Evolutionary conservation across 2,888 invertebrate species (phyloP), one percentile per base, ranked within the genome.

Genomic region (Lasioglossum malachurum): DNA sequence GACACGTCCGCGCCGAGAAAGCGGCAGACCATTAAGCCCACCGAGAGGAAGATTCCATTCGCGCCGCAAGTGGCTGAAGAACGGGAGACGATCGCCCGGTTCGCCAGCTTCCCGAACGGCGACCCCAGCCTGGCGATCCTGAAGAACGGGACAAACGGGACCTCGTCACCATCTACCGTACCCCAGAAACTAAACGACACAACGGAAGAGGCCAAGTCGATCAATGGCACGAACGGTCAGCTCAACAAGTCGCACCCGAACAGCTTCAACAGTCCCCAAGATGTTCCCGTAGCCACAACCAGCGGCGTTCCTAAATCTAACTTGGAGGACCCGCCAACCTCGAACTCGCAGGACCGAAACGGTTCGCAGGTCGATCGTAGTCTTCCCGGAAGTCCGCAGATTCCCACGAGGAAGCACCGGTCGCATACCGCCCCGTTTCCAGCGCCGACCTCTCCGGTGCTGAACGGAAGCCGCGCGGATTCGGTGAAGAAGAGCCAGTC

Each of bases 31-130:
- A 73, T 91, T n/a, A 93, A 91, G 64, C 89, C 92, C 0, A 76
- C 91, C 53, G 93, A 94, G 75, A 90, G 93, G 57, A 93, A 92
- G 76, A 94, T 92, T 75, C 95, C 95, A 3, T 95, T 95, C 75
- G 94, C 93, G 0, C 95, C 95, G 0, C 93, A 94, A 88, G 94
- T 95, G 1, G 94, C 94, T 7, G 92, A 92, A 19, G 94, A 95
- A 80, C 92, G 94, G 23, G 90, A 94, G 78, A 92, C 92, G 2
- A 84, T 93, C 1, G 94, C 94, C 1, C 89, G 92, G 80, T 92
- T 93, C 80, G 93, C 93, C 10, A 94, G 92, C 83, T 94, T 94
- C 57, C 94, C 94, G 7, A 94, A 94, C 69, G 94, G 94, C 10
- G 94, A 94, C 80, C 94, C 94, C 0, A 94, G 88, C 46, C 87